Percentiles rank a stretch among this genome's conserved stretches.
Conservation (phyloP, 2,888 invertebrate genomes). For the Troglohyphantes excavatus region DNA sequence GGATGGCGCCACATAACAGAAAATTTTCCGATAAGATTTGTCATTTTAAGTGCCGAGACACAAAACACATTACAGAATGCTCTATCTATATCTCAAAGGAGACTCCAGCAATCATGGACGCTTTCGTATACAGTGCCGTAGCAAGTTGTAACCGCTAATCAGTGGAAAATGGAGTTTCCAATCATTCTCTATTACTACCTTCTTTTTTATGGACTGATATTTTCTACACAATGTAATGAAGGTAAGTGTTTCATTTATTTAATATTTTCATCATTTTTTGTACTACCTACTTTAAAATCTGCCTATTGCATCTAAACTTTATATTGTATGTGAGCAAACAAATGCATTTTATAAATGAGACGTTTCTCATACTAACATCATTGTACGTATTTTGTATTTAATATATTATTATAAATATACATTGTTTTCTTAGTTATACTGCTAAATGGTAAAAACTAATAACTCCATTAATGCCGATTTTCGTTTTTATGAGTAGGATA, state of each 20-base stretch:
- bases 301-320: no score
- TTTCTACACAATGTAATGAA: constrained; percentile 9
- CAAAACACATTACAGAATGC: not conserved
- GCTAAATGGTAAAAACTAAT: no score
- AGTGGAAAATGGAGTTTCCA: not conserved
- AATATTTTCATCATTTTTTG: not conserved
- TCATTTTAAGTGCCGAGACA: not conserved
- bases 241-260: constrained; percentile 37
- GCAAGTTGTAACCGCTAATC: not conserved
- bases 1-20: constrained; percentile 65
- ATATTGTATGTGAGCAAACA: no score
- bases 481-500: no score
- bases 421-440: no score
- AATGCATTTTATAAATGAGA: no score
- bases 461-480: no score
- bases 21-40: not conserved
- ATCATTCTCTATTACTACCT: not conserved
- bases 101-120: not conserved
- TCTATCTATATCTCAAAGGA: not conserved
- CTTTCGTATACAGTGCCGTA: not conserved
- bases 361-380: no score
- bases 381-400: no score
- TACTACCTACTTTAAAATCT: no score
- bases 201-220: not conserved
- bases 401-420: no score